phyloP scores from a whole-genome alignment of 2,888 invertebrate species.

The Lacanobia wlatinum region DNA sequence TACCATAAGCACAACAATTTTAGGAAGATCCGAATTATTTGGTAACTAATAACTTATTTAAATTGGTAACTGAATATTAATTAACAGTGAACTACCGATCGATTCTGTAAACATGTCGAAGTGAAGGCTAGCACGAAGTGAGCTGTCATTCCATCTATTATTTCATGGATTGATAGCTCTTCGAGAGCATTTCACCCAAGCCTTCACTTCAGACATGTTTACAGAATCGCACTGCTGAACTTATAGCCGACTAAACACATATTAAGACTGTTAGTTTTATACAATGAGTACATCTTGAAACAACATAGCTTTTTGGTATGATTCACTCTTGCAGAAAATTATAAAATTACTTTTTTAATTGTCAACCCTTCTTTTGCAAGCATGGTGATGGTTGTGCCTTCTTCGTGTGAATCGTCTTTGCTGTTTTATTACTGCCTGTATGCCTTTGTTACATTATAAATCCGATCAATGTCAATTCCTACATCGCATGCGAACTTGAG shows the following conservation, averaged over 20 bases:
- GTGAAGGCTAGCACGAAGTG: no score
- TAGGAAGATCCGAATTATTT: constrained; percentile 27
- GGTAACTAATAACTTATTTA: constrained; percentile 52
- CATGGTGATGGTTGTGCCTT: neutral
- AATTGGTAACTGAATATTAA: constrained; percentile 61
- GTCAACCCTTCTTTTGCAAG: no score
- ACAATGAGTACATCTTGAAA: constrained; percentile 6
- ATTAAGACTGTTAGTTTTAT: neutral
- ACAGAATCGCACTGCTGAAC: no score
- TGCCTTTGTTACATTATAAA: neutral
- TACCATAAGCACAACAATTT: constrained; percentile 16
- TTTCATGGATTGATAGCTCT: no score
- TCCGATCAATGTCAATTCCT: neutral
- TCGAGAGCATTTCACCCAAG: no score
- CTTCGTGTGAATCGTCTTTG: neutral
- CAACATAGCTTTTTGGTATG: constrained; percentile 23
- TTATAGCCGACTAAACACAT: constrained; percentile 9
- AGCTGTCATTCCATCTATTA: no score
- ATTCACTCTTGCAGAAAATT: constrained; percentile 20
- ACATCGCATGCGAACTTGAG: neutral
- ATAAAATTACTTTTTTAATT: neutral
- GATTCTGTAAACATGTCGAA: no score
- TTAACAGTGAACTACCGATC: constrained; percentile 34
- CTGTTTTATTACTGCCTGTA: neutral
- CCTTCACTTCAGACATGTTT: no score